These are phyloP conservation scores for Tapirus indicus DNA, from an alignment of 2,797 vertebrate genomes.

Conservation along the genomic window DNA sequence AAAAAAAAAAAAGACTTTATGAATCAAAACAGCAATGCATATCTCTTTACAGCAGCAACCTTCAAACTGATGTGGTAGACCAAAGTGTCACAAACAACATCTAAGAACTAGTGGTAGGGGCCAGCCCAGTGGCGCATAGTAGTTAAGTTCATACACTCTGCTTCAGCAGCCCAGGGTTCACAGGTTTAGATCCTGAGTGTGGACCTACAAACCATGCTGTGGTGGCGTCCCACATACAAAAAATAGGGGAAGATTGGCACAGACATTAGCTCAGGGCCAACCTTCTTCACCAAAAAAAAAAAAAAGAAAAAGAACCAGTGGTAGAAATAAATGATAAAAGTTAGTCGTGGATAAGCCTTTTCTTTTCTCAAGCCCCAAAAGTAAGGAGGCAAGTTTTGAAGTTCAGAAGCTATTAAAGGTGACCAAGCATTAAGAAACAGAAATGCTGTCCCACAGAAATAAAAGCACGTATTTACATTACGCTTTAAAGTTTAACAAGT, in stretches of 20 bases:
- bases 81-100: slow-evolving; percentile 17
- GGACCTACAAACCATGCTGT: no score
- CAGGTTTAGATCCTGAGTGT: no score
- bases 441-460: slow-evolving; percentile 30
- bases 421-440: not conserved
- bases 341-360: not conserved
- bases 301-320: slow-evolving; percentile 4
- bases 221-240: no score
- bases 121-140: no score
- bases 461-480: not conserved
- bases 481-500: slow-evolving; percentile 16
- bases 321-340: not conserved
- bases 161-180: no score
- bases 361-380: not conserved
- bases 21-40: not conserved
- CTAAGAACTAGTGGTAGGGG: not conserved
- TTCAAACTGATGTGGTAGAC: not conserved
- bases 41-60: not conserved
- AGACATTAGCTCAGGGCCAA: no score
- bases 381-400: not conserved
- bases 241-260: no score
- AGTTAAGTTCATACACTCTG: no score
- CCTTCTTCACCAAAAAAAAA: no score
- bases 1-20: not conserved
- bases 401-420: slow-evolving; percentile 15